phyloP scores from a whole-genome alignment of 2,888 invertebrate species.

The Drosophila subsilvestris region DNA sequence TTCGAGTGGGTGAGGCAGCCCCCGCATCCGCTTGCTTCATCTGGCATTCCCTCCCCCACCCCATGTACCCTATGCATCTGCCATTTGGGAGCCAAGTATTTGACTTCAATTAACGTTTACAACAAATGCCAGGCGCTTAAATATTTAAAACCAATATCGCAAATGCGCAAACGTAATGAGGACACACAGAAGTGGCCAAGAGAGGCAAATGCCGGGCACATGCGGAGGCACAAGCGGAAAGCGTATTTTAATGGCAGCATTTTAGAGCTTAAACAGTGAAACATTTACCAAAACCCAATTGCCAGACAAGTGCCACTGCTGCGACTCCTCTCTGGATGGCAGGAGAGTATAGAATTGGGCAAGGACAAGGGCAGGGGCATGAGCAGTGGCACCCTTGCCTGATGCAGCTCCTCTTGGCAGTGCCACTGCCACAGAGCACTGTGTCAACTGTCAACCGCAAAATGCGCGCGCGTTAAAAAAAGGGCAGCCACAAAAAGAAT shows the following conservation, averaged over 20 bases:
- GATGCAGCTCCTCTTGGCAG: slow-evolving; percentile 14
- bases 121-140: slow-evolving; percentile 60
- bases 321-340: not conserved
- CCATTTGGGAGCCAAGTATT: slow-evolving; percentile 19
- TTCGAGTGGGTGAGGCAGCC: not conserved
- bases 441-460: slow-evolving; percentile 75
- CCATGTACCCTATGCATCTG: slow-evolving; percentile 29
- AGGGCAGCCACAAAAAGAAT: slow-evolving; percentile 48
- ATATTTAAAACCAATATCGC: slow-evolving; percentile 71
- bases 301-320: slow-evolving; percentile 34
- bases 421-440: slow-evolving; percentile 46
- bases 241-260: slow-evolving; percentile 71
- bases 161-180: slow-evolving; percentile 68
- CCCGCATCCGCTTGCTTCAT: too few relatives aligned
- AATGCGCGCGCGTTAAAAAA: slow-evolving; percentile 63
- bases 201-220: too few relatives aligned
- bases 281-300: slow-evolving; percentile 59
- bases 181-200: slow-evolving; percentile 25
- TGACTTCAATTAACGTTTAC: slow-evolving; percentile 57
- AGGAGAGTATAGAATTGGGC: not conserved
- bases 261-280: slow-evolving; percentile 68
- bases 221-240: slow-evolving; percentile 28
- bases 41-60: not conserved
- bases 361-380: not conserved
- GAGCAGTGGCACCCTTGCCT: not conserved